Evolutionary conservation across 2,888 invertebrate species (phyloP).

Genomic region (Hoplodrina ambigua): DNA sequence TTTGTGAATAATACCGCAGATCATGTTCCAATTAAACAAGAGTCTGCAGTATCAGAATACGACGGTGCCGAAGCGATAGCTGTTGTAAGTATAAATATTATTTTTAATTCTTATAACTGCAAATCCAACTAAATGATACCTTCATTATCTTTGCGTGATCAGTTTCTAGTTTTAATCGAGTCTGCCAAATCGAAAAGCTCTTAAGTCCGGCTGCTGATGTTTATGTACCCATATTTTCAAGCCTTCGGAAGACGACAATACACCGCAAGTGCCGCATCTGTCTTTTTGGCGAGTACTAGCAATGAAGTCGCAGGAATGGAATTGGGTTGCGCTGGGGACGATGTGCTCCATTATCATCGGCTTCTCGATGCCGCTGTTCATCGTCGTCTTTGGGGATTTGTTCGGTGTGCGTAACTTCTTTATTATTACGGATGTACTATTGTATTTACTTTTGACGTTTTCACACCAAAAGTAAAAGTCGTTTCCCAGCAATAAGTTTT

Average conservation of each 20-base stretch:
- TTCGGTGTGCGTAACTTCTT: slow-evolving; percentile 86
- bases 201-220: not conserved
- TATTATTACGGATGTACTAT: not conserved
- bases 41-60: slow-evolving; percentile 57
- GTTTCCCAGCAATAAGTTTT: no score
- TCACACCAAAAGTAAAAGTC: no score
- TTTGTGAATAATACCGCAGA: slow-evolving; percentile 12
- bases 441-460: no score
- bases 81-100: slow-evolving; percentile 29
- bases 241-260: slow-evolving; percentile 57
- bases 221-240: slow-evolving; percentile 24
- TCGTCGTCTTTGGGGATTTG: slow-evolving; percentile 92
- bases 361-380: slow-evolving; percentile 92
- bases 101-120: not conserved
- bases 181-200: no score
- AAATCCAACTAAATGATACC: not conserved
- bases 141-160: no score
- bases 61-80: slow-evolving; percentile 26
- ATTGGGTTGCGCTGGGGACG: slow-evolving; percentile 89
- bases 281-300: slow-evolving; percentile 86
- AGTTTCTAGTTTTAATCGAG: no score
- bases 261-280: slow-evolving; percentile 57
- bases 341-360: slow-evolving; percentile 91
- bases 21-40: slow-evolving; percentile 39
- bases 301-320: slow-evolving; percentile 92